Evolutionary conservation across 1,140 invertebrate genomes (phyloP), one percentile per base, ranked within the genome.

Genomic region (Coboldia fuscipes): DNA sequence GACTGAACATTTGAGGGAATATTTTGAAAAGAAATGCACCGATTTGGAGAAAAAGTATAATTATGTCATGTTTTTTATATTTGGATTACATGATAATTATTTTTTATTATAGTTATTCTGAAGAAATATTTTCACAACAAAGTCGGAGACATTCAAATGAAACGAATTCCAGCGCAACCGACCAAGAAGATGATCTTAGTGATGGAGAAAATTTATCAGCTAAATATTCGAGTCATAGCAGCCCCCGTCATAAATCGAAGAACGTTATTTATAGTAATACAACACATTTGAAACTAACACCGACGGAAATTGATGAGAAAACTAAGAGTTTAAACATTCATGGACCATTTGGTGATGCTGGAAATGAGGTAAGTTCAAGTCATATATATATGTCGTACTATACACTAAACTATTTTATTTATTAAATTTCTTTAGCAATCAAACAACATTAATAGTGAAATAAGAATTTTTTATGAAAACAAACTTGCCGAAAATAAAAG

Each of bases 1-100:
- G 47, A 71, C 80, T 66, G 75, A 79, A 46, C 72, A 80, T 40
- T 43, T 81, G 15, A 60, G 76, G 29, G 75, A 64, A 2, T 82
- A 79, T 43, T 82, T 79, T 45, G 76, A 80, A 39, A 61, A 72
- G 45, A 78, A 78, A 47, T 80, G 75, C 45, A 60, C 68, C 0
- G 72, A 79, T 41, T 62, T 81, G 51, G 72, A 77, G 48, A 75
- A 76, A 44, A 70, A 77, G 61, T 77, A 51, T 57, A 50, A 13
- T 36, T 34, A 38, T 35, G 32, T 37, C 3, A 15, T n/a, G 7
- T 39, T 12, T 30, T 20, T 4, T 35, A 3, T 37, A 3, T 22
- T 24, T 7, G 2, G 3, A 14, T 36, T 9, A 32, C 29, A 27
- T 20, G 21, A 30, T 34, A 19, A 9, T 44, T 39, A 24, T 32